Evolutionary conservation across 2,888 invertebrate genomes (phyloP), one percentile per base, ranked within the genome.

Genomic region (Hypomecis atomaria): DNA sequence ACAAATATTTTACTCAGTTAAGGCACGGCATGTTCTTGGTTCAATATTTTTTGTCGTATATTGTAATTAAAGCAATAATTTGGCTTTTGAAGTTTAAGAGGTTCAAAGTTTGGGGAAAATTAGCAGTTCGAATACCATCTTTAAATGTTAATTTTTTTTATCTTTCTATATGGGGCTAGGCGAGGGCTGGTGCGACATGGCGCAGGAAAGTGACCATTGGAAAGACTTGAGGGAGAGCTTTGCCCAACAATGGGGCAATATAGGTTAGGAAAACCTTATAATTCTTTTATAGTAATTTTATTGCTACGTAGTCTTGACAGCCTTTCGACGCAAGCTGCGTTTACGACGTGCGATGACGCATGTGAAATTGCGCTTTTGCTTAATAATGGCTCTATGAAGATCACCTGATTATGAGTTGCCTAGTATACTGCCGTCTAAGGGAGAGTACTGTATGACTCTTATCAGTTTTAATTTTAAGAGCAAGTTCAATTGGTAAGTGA

Each of bases 131-230:
- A 23, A 23, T 23, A 23, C 23, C 23, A 23, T 23, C 23, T 23
- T 23, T 2, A 23, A 23, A 23, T 23, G 23, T 23, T 23, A 23
- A 23, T 23, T 55, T 64, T 64, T 63, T 64, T 64, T 64, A 54
- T 59, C 38, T 63, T 59, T 64, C 59, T 64, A 59, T 64, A 55
- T 64, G 64, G 64, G 64, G 64, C 64, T 64, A 64, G 66, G 66
- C 66, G 63, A 67, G 63, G 66, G 63, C 48, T 67, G 66, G 66
- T 67, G 66, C 57, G 66, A 67, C 54, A 60, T 67, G 63, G 56
- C 66, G 57, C 66, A 63, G 60, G 66, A 67, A 57, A 63, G 59
- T 53, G 66, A 67, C 54, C 66, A 67, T 58, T 63, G 66, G 63
- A 67, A 60, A 58, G 66, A 63, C 58, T 60, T 63, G 63, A 63